Evolutionary conservation across 1,140 invertebrate species (phyloP).

Genomic region (Teleopsis dalmanni): DNA sequence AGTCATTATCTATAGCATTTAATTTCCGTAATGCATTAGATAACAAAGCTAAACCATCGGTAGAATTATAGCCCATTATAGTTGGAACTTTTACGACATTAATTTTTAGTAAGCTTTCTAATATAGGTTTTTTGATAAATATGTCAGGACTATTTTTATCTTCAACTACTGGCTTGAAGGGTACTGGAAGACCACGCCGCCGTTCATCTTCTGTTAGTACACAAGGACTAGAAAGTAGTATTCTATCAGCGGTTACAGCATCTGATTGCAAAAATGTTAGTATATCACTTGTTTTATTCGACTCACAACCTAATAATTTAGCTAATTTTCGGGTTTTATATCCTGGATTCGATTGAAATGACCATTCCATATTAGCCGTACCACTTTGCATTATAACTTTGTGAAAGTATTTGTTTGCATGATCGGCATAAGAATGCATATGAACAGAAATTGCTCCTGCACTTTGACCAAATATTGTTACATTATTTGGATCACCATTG

Average conservation of each 20-base stretch:
- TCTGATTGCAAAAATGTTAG: slow-evolving; percentile 27
- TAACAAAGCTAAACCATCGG: slow-evolving; percentile 38
- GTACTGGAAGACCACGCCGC: slow-evolving; percentile 28
- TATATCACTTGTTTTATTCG: slow-evolving; percentile 12
- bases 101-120: slow-evolving; percentile 19
- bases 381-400: slow-evolving; percentile 47
- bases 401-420: slow-evolving; percentile 41
- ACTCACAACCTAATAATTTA: slow-evolving; percentile 16
- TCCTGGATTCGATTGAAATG: slow-evolving; percentile 13
- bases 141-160: slow-evolving; percentile 28
- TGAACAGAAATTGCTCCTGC: slow-evolving; percentile 45
- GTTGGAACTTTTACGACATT: slow-evolving; percentile 38
- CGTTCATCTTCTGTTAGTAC: slow-evolving; percentile 28
- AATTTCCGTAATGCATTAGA: slow-evolving; percentile 19
- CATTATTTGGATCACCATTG: slow-evolving; percentile 52
- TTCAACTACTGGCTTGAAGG: slow-evolving; percentile 34
- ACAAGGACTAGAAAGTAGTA: slow-evolving; percentile 15
- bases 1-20: slow-evolving; percentile 22
- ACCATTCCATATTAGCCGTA: slow-evolving; percentile 33
- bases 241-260: slow-evolving; percentile 12
- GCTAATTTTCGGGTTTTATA: slow-evolving; percentile 23
- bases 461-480: slow-evolving; percentile 49
- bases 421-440: slow-evolving; percentile 28
- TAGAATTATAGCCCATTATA: slow-evolving; percentile 40
- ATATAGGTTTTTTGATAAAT: slow-evolving; percentile 27